phyloP scores from a whole-genome alignment of 2,888 invertebrate species.

The Alloscopus bannaensis region DNA sequence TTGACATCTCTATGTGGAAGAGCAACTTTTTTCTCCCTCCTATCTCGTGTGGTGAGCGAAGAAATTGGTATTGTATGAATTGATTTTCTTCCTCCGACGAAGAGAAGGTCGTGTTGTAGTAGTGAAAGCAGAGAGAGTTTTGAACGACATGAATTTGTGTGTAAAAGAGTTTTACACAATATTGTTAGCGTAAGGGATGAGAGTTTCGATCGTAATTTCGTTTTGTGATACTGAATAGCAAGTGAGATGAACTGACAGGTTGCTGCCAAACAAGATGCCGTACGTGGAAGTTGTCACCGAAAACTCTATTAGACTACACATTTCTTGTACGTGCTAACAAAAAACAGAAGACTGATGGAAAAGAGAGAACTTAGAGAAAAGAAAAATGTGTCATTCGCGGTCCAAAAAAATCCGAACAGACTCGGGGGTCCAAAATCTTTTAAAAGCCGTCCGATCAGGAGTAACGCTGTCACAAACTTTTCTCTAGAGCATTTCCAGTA shows the following conservation, averaged over 20 bases:
- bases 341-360: conserved; percentile 15
- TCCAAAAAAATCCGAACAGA: conserved; percentile 16
- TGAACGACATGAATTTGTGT: too few relatives aligned
- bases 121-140: too few relatives aligned
- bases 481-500: too few relatives aligned
- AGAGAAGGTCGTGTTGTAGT: not conserved
- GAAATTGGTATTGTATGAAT: too few relatives aligned
- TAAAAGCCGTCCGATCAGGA: too few relatives aligned
- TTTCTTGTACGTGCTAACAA: conserved; percentile 37
- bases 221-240: conserved; percentile 28
- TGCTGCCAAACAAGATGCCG: conserved; percentile 39
- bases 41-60: too few relatives aligned
- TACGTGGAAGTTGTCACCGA: conserved; percentile 41
- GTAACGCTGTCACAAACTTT: too few relatives aligned
- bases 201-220: conserved; percentile 13
- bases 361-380: too few relatives aligned
- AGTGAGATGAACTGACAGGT: conserved; percentile 30
- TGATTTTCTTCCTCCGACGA: too few relatives aligned
- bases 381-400: conserved; percentile 45
- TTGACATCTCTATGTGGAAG: too few relatives aligned
- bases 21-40: too few relatives aligned
- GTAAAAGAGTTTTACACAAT: not conserved
- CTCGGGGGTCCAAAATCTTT: too few relatives aligned
- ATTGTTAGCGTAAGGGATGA: conserved; percentile 10
- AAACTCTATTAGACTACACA: conserved; percentile 43